Base-by-base conservation (phyloP, 2,113 vertebrate species). In the Murina feae region DNA sequence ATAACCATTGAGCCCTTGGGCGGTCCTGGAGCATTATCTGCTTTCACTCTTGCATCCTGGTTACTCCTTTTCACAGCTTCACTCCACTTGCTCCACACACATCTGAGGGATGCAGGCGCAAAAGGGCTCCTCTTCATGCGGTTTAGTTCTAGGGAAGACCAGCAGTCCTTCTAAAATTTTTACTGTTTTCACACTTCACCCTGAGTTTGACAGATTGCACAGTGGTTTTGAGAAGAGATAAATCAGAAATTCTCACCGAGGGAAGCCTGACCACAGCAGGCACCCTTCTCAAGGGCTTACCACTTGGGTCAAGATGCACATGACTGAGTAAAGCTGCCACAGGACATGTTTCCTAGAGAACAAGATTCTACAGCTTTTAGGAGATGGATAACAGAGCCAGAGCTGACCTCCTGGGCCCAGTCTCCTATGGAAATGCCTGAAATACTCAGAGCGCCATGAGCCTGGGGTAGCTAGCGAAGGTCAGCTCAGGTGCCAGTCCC, bases 41-140 rank as follows among this genome's bases (percentile, higher is more conserved):
- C 32, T 14, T 10, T 30, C 39, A 23, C 9, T 2, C 51, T 6
- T 1, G 35, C 30, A 20, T 58, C 25, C 39, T 25, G 6, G 17
- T 17, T 0, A 3, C 25, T 42, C 32, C 47, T 21, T 13, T 28
- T 6, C 10, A 11, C 11, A 5, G 2, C 35, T 3, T 12, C 25
- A 21, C 16, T 30, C 2, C 3, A 1, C 71, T 28, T 4, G 8
- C 11, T 7, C 60, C 51, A 13, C 1, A 21, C 21, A 2, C 1
- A 1, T 3, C 13, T 13, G 0, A 1, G 5, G 23, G 5, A 5
- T 0, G 1, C 0, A 5, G 0, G n/a, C 2, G 2, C 11, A 3
- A 6, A 12, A 0, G 5, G 28, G 37, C 23, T 51, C 8, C 39
- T 20, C 16, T 4, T 4, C 0, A 0, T 0, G n/a, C 32, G 10